These are phyloP conservation scores for Cephalopterus ornatus DNA, from an alignment of 2,113 vertebrate species.

Conservation along the genomic window DNA sequence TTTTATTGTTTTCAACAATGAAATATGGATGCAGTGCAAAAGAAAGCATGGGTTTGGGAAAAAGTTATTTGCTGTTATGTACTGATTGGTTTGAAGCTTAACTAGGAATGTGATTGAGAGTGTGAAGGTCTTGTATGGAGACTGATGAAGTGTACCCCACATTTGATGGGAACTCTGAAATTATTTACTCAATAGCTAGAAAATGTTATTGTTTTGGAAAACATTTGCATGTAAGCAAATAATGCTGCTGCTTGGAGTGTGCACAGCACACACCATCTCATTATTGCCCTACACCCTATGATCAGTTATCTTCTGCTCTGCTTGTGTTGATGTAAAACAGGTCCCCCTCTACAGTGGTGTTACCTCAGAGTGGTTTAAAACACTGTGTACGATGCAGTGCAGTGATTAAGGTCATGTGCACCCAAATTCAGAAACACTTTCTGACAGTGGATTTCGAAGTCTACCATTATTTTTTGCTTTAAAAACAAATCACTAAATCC, in stretches of 20 bases:
- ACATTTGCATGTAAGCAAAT: neutral
- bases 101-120: neutral
- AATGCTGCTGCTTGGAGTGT: neutral
- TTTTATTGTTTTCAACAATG: neutral
- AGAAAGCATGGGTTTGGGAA: neutral
- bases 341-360: neutral
- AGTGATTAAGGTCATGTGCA: neutral
- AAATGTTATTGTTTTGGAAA: neutral
- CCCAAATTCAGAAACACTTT: neutral
- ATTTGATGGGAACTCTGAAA: neutral
- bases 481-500: neutral
- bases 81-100: neutral
- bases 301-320: neutral
- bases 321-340: neutral
- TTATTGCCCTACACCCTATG: neutral
- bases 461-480: neutral
- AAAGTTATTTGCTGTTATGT: neutral
- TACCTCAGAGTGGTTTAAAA: neutral
- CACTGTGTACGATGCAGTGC: neutral
- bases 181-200: neutral
- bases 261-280: neutral
- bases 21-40: neutral
- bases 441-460: neutral
- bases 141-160: neutral
- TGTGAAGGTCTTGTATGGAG: neutral